phyloP scores from a whole-genome alignment of 2,113 vertebrate species.

The Tyrannus savana region DNA sequence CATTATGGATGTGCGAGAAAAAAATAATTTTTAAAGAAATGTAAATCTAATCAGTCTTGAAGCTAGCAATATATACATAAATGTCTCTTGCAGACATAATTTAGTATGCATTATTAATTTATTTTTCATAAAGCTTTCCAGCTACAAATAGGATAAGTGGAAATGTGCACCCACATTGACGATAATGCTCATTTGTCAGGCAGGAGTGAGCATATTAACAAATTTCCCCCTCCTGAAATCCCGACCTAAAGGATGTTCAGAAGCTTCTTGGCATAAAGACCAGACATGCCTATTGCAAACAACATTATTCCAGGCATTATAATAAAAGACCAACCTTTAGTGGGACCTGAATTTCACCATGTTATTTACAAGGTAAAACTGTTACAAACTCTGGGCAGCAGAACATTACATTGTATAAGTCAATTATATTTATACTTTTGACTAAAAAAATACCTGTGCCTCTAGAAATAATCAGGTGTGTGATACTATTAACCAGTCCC shows the following conservation, averaged over 20 bases:
- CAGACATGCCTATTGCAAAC: conserved; percentile 29
- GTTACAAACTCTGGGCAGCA: not conserved
- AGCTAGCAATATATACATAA: conserved; percentile 76
- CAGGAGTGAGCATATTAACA: conserved; percentile 52
- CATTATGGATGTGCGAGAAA: not conserved
- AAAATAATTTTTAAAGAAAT: conserved; percentile 64
- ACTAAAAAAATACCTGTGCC: not conserved
- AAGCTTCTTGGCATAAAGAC: conserved; percentile 20
- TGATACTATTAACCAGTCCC: conserved; percentile 51
- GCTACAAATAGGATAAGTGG: conserved; percentile 72
- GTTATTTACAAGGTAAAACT: not conserved
- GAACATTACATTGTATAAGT: not conserved
- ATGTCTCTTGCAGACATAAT: conserved; percentile 78
- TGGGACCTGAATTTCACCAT: conserved; percentile 33
- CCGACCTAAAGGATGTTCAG: conserved; percentile 26
- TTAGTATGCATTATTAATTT: conserved; percentile 83
- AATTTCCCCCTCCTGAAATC: conserved; percentile 31
- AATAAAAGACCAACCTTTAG: conserved; percentile 48
- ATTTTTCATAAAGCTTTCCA: conserved; percentile 79
- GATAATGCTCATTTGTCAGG: conserved; percentile 73
- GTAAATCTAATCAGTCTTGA: conserved; percentile 78
- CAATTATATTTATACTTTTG: conserved; percentile 6
- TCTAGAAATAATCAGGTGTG: conserved; percentile 55
- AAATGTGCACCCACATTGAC: conserved; percentile 47
- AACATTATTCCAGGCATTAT: conserved; percentile 17